phyloP scores from a whole-genome alignment of 1,140 invertebrate genomes.

The Lepidurus couesii region DNA sequence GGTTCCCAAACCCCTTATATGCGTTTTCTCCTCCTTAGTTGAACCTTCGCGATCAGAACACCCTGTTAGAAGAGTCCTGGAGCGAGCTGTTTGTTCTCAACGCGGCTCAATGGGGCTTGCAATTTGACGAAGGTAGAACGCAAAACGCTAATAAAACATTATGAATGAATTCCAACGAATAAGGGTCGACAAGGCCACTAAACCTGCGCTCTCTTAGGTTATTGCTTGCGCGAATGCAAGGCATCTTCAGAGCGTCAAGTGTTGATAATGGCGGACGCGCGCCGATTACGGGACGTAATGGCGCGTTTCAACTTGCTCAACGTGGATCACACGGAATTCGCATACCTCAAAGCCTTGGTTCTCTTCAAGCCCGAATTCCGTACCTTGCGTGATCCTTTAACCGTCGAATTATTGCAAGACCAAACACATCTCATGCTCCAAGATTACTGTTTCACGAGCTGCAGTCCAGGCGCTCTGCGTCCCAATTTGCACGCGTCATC shows the following conservation, averaged over 20 bases:
- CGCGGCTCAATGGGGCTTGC: slow-evolving; percentile 69
- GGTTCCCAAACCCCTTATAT: background rate
- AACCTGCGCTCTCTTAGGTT: slow-evolving; percentile 38
- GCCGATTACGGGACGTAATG: slow-evolving; percentile 56
- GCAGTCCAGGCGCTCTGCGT: slow-evolving; percentile 2
- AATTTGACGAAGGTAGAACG: slow-evolving; percentile 60
- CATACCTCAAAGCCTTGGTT: slow-evolving; percentile 72
- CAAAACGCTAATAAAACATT: slow-evolving; percentile 23
- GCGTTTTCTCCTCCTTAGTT: slow-evolving; percentile 47
- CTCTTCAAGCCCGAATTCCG: slow-evolving; percentile 70
- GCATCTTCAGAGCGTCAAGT: slow-evolving; percentile 44
- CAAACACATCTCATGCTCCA: slow-evolving; percentile 68
- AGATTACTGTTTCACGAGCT: slow-evolving; percentile 50
- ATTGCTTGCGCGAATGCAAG: slow-evolving; percentile 43
- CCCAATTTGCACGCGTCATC: slow-evolving; percentile 26
- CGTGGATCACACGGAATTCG: slow-evolving; percentile 75
- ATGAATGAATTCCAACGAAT: background rate
- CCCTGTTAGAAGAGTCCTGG: slow-evolving; percentile 71
- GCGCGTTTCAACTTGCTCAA: slow-evolving; percentile 57
- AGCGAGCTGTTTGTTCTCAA: slow-evolving; percentile 76
- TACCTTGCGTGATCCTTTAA: slow-evolving; percentile 55
- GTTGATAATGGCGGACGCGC: slow-evolving; percentile 49
- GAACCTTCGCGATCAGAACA: slow-evolving; percentile 61
- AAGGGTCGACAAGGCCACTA: background rate
- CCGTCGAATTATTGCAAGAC: slow-evolving; percentile 66